Conservation (phyloP, 2,888 invertebrate genomes). For the Agapetus fuscipes region DNA sequence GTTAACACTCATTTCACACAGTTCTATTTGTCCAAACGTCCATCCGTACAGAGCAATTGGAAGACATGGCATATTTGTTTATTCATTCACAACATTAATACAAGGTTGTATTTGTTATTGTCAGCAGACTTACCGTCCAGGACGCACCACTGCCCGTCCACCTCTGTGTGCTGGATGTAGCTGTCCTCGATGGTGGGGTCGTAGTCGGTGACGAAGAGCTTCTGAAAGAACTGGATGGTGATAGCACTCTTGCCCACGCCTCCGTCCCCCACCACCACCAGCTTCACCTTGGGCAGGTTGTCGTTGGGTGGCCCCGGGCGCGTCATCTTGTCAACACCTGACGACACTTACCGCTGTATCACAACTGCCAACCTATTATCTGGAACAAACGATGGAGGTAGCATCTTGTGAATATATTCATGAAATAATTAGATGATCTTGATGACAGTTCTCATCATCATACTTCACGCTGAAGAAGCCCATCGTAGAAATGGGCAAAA, state of each 20-base stretch:
- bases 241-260: conserved; percentile 94
- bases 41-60: too few species aligned
- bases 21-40: too few species aligned
- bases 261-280: conserved; percentile 91
- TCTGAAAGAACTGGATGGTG: conserved; percentile 94
- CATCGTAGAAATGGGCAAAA: too few species aligned
- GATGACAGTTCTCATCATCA: too few species aligned
- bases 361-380: conserved; percentile 14
- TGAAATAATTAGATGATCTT: too few species aligned
- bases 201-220: conserved; percentile 88
- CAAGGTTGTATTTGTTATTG: too few species aligned
- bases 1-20: too few species aligned
- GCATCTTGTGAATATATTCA: too few species aligned
- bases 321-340: conserved; percentile 39
- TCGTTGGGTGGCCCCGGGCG: conserved; percentile 62
- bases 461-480: too few species aligned
- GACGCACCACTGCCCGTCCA: conserved; percentile 87
- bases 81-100: too few species aligned
- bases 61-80: too few species aligned
- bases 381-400: conserved; percentile 12
- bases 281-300: conserved; percentile 67
- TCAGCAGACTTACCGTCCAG: conserved; percentile 75
- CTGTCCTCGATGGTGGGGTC: conserved; percentile 95
- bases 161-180: conserved; percentile 88
- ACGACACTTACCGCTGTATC: too few species aligned